Evolutionary conservation across 2,888 invertebrate species (phyloP).

Genomic region (Nomada fucata): DNA sequence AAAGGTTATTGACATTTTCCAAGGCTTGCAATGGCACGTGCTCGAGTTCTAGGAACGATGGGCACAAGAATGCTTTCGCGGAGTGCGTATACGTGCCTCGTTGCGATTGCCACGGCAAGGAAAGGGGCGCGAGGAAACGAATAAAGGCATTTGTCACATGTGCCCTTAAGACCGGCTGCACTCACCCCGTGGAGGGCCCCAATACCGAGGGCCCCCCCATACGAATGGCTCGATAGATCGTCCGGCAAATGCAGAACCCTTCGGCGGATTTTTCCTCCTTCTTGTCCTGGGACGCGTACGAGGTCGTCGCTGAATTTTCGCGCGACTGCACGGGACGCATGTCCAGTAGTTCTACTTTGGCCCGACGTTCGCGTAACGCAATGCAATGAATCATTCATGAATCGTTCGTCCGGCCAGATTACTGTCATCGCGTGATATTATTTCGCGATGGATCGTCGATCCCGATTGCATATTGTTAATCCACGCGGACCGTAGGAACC

Average conservation of each 20-base stretch:
- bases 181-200: slow-evolving; percentile 54
- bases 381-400: slow-evolving; percentile 23
- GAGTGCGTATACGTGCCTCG: slow-evolving; percentile 57
- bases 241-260: slow-evolving; percentile 39
- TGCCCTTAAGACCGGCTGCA: slow-evolving; percentile 55
- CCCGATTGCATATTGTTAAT: background rate
- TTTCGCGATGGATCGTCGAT: background rate
- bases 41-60: slow-evolving; percentile 50
- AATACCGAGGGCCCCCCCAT: slow-evolving; percentile 44
- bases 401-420: background rate
- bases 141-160: slow-evolving; percentile 72
- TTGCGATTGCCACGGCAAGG: slow-evolving; percentile 14
- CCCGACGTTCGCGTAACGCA: slow-evolving; percentile 1
- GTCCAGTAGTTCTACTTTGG: background rate
- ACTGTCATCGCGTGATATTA: slow-evolving; percentile 7
- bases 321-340: background rate
- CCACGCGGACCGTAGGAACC: background rate
- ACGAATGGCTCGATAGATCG: slow-evolving; percentile 53
- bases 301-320: background rate
- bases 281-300: background rate
- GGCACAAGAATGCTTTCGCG: slow-evolving; percentile 37
- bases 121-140: slow-evolving; percentile 52
- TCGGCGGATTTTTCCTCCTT: slow-evolving; percentile 31
- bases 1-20: slow-evolving; percentile 50
- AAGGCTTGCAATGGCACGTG: slow-evolving; percentile 43